Conservation (phyloP, 2,113 vertebrate genomes). For the Eulemur rufifrons region DNA sequence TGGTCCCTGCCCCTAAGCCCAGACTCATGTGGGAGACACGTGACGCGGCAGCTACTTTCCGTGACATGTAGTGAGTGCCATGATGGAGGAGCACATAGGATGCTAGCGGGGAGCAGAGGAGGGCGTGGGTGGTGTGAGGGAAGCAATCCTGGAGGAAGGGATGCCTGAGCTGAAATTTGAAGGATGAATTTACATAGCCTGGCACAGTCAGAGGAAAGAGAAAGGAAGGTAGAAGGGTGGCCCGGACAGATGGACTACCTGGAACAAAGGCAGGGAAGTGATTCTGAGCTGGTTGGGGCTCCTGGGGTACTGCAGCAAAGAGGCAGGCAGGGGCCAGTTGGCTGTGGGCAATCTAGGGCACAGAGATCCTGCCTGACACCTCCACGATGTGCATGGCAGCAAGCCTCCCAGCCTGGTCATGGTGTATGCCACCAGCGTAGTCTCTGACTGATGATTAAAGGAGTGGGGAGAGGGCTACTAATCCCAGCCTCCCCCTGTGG, state of each 20-base stretch:
- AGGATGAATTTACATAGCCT: neutral
- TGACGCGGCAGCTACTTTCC: neutral
- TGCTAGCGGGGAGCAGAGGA: neutral
- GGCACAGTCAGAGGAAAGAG: neutral
- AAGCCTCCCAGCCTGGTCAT: neutral
- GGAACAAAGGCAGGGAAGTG: neutral
- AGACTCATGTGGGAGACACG: neutral
- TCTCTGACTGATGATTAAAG: fast-evolving
- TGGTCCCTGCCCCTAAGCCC: neutral
- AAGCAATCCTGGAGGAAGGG: neutral
- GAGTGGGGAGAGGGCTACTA: neutral
- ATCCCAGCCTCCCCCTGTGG: neutral
- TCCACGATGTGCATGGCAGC: fast-evolving
- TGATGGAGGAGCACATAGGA: fast-evolving
- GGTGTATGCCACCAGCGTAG: too few species aligned
- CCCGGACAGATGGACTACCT: neutral
- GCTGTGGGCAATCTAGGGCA: too few species aligned
- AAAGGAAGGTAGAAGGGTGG: neutral
- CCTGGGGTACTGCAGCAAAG: neutral
- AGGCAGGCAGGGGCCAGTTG: neutral
- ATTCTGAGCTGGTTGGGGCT: neutral
- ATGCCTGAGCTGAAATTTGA: neutral
- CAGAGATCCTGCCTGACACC: neutral
- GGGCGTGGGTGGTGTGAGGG: neutral
- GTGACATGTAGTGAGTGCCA: fast-evolving